A percentile compares a stretch with the other conserved stretches of the same genome.
These are phyloP conservation scores for Somateria mollissima DNA, from an alignment of 2,797 vertebrate genomes.

Conservation along the genomic window DNA sequence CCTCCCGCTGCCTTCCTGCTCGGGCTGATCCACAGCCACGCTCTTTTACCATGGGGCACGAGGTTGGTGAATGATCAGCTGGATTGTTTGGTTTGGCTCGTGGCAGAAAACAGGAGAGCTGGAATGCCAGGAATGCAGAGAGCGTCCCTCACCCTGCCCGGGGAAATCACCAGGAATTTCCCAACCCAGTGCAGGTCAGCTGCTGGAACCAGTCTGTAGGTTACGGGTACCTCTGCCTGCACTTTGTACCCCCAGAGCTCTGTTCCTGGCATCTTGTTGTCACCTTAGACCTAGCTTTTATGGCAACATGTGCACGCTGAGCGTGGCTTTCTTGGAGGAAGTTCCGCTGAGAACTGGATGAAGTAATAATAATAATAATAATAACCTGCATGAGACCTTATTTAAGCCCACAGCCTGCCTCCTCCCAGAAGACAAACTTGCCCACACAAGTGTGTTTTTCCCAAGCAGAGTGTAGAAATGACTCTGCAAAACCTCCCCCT, in stretches of 20 bases:
- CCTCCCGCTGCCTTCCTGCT: accelerated
- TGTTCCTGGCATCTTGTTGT: not conserved
- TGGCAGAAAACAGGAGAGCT: not conserved
- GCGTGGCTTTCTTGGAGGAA: not conserved
- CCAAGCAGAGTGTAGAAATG: not conserved
- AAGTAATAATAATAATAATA: not conserved
- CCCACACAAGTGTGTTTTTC: not conserved
- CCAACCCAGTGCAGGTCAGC: not conserved
- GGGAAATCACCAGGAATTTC: not conserved
- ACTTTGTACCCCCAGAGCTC: not conserved
- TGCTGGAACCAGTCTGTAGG: not conserved
- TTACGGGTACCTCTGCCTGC: not conserved
- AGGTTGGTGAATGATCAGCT: not conserved
- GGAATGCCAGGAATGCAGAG: not conserved
- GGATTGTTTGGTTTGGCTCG: not conserved
- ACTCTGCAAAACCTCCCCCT: not conserved
- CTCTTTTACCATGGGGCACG: accelerated
- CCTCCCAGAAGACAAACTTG: not conserved
- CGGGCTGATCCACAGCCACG: not conserved
- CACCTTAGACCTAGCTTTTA: not conserved
- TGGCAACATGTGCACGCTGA: not conserved
- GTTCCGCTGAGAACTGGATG: not conserved
- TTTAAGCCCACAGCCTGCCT: not conserved
- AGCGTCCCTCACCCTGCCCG: not conserved
- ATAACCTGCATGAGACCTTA: not conserved